Evolutionary conservation across 2,888 invertebrate genomes (phyloP).

Genomic region (Agrochola macilenta): DNA sequence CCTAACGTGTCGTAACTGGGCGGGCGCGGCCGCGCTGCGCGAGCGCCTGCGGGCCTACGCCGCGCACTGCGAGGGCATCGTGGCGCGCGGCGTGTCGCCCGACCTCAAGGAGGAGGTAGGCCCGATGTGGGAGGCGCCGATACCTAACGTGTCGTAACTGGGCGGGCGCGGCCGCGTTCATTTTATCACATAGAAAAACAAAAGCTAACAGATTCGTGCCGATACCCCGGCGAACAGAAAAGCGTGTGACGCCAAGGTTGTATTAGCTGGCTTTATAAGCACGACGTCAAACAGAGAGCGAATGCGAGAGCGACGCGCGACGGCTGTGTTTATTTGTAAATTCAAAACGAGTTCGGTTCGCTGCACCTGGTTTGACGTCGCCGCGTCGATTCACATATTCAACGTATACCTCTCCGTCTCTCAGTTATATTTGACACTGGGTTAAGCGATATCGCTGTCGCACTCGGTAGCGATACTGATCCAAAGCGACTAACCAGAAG

Average conservation of each 20-base stretch:
- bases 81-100: slow-evolving; percentile 77
- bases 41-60: slow-evolving; percentile 76
- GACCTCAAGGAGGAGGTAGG: slow-evolving; percentile 92
- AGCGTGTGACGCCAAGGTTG: no score
- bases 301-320: neutral
- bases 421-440: neutral
- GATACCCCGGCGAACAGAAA: no score
- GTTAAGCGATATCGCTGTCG: neutral
- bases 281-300: neutral
- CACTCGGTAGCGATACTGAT: no score
- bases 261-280: neutral
- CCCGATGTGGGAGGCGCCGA: slow-evolving; percentile 85
- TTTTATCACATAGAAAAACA: no score
- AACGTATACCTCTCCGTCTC: neutral
- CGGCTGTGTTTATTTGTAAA: neutral
- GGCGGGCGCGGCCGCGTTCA: no score
- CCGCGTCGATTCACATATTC: neutral
- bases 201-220: no score
- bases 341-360: neutral
- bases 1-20: neutral
- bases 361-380: neutral
- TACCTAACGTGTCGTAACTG: neutral
- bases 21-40: no score
- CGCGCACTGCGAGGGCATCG: slow-evolving; percentile 91
- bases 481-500: no score